phyloP scores from a whole-genome alignment of 1,140 invertebrate species.

The Zaprionus gabonicus region DNA sequence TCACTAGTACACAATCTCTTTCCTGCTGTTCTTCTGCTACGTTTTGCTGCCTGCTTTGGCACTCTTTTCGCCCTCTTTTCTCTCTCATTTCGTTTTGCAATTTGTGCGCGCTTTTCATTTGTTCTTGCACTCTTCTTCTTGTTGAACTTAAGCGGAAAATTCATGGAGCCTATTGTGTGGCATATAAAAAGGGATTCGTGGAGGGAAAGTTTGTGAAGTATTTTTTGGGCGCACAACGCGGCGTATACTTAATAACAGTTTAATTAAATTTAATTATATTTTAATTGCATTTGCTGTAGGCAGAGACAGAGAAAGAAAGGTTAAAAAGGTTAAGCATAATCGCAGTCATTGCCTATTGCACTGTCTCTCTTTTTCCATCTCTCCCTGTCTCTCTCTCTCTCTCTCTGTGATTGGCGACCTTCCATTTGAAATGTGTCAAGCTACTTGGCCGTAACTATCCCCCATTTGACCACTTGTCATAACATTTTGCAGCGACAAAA shows the following conservation, averaged over 20 bases:
- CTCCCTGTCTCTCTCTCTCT: neutral
- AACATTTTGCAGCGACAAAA: conserved; percentile 34
- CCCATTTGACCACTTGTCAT: conserved; percentile 48
- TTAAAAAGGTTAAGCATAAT: neutral
- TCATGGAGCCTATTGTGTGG: conserved; percentile 41
- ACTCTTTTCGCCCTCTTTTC: conserved; percentile 5
- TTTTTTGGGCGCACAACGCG: conserved; percentile 25
- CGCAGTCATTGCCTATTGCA: neutral
- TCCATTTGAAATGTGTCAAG: conserved; percentile 21
- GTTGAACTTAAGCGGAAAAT: conserved; percentile 47
- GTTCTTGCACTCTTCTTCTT: conserved; percentile 19
- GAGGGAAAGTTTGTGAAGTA: conserved; percentile 3
- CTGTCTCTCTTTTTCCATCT: neutral
- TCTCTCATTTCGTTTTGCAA: conserved; percentile 10
- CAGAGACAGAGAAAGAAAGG: neutral
- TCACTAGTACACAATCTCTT: conserved; percentile 49
- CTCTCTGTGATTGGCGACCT: neutral
- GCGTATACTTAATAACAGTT: conserved; percentile 65
- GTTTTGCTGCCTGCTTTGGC: conserved; percentile 6
- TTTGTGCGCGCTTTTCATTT: conserved; percentile 31
- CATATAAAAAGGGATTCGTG: neutral
- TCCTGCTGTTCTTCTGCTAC: conserved; percentile 1
- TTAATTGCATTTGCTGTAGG: conserved; percentile 49
- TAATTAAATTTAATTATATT: conserved; percentile 73
- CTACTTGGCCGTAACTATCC: conserved; percentile 12